Percentiles rank a stretch among this genome's conserved stretches.
phyloP scores from a whole-genome alignment of 2,888 invertebrate genomes.

The Ichneumoninae sp. region DNA sequence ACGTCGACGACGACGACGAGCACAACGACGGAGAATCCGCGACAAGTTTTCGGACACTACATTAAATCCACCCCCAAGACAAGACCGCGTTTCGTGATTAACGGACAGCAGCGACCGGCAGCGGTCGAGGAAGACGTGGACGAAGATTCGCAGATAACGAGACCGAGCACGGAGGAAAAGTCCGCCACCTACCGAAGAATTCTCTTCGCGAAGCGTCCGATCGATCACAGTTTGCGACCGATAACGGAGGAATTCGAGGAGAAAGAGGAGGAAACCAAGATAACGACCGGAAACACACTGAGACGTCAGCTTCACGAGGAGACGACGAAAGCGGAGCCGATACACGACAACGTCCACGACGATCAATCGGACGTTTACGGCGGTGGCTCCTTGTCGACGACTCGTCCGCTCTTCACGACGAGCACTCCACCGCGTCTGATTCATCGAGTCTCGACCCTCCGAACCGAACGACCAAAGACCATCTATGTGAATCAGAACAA shows the following conservation, averaged over 20 bases:
- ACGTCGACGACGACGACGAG: constrained; percentile 79
- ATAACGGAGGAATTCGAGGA: constrained; percentile 83
- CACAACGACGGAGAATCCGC: constrained; percentile 79
- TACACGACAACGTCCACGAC: constrained; percentile 87
- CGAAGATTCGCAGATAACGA: constrained; percentile 80
- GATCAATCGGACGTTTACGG: constrained; percentile 90
- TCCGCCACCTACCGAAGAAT: constrained; percentile 73
- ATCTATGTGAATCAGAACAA: constrained; percentile 75
- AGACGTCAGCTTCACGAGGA: constrained; percentile 88
- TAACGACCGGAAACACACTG: constrained; percentile 86
- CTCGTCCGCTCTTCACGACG: constrained; percentile 89
- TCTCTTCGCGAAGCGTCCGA: constrained; percentile 79
- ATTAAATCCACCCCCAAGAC: constrained; percentile 75
- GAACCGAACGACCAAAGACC: constrained; percentile 76
- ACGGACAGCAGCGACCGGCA: constrained; percentile 79
- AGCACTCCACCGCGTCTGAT: constrained; percentile 87
- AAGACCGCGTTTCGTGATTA: constrained; percentile 78
- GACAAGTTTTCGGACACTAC: constrained; percentile 78
- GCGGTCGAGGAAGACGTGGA: constrained; percentile 69
- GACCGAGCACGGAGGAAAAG: constrained; percentile 77
- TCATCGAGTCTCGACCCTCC: constrained; percentile 77
- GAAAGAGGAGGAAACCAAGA: constrained; percentile 83
- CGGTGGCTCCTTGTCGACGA: constrained; percentile 86
- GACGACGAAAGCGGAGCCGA: constrained; percentile 84
- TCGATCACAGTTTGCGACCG: constrained; percentile 81